Evolutionary conservation across 2,888 invertebrate species (phyloP).

Genomic region (Drosophila nr. perissopoda): DNA sequence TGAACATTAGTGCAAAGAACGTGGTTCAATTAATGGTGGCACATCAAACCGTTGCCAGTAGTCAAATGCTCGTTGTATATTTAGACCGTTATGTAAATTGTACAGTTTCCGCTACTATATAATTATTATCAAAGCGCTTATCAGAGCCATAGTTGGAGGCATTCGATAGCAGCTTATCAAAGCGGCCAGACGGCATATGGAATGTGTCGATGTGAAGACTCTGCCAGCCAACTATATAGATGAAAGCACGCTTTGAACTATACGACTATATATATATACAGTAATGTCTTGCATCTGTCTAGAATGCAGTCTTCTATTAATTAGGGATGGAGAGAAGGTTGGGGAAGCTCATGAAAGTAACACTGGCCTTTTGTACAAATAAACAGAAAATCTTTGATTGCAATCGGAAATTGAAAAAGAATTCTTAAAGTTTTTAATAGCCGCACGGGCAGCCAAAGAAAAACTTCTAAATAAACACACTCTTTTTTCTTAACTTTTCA

Average conservation of each 20-base stretch:
- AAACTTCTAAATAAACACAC: constrained; percentile 35
- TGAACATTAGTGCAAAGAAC: constrained; percentile 33
- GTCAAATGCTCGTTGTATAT: not conserved
- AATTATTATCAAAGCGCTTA: constrained; percentile 62
- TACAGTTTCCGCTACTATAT: constrained; percentile 58
- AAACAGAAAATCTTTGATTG: constrained; percentile 70
- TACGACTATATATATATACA: constrained; percentile 2
- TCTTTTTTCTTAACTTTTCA: constrained; percentile 12
- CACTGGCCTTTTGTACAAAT: constrained; percentile 58
- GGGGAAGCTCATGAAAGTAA: constrained; percentile 14
- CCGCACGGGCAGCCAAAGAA: constrained; percentile 12
- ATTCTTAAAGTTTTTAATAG: constrained; percentile 60
- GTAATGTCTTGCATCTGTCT: constrained; percentile 34
- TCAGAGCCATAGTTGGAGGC: constrained; percentile 32
- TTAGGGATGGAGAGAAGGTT: not conserved
- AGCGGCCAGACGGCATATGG: constrained; percentile 37
- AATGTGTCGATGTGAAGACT: constrained; percentile 32
- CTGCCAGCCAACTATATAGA: constrained; percentile 20
- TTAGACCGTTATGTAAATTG: constrained; percentile 60
- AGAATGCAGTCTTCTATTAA: constrained; percentile 20
- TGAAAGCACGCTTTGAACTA: constrained; percentile 60
- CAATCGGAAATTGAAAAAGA: constrained; percentile 68
- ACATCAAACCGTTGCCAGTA: constrained; percentile 22
- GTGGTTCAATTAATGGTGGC: constrained; percentile 39
- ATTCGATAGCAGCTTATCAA: constrained; percentile 59